Base-by-base conservation (phyloP, 2,888 invertebrate species). In the Melolontha melolontha region DNA sequence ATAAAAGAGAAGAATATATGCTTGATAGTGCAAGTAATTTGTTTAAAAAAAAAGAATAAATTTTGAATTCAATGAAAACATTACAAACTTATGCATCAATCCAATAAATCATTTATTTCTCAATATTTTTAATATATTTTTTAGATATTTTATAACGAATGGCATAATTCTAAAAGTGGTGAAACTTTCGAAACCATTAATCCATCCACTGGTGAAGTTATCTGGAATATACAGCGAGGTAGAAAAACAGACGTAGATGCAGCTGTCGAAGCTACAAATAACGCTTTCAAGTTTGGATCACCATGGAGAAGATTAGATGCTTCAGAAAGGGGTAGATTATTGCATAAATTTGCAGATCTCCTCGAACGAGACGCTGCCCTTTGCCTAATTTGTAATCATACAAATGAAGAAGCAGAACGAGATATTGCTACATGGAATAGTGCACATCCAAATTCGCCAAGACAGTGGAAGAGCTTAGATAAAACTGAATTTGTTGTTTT, bases 131-230 rank as follows among this genome's bases (percentile, higher is more conserved):
- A n/a, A n/a, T 29, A 29, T 42, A n/a, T n/a, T 39, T 69, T 72
- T 69, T 74, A 96, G 95, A 87, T 98, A 66, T 98, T 98, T 81
- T 96, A 98, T 86, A 98, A 98, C 84, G 97, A 98, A 84, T 99
- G 95, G 94, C 91, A 92, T 77, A 93, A 95, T 82, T 93, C 97
- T 1, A 88, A 88, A 64, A 92, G 92, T 57, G 95, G 96, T 5
- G 92, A 93, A 82, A 95, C 92, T 0, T 98, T 98, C 82, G 86
- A 88, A 39, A 93, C 94, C 0, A 83, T 93, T 59, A 96, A 98
- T 82, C 98, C 98, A 0, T 78, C 92, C 2, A 96, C 89, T 0
- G 95, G 91, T 39, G 85, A 94, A 79, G 85, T 87, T 0, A 95
- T 95, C 67, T 88, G 93, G 0, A 90, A 95, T 66, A 88, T 97